Conservation (phyloP, 2,888 invertebrate species). For the Bimastos eiseni region DNA sequence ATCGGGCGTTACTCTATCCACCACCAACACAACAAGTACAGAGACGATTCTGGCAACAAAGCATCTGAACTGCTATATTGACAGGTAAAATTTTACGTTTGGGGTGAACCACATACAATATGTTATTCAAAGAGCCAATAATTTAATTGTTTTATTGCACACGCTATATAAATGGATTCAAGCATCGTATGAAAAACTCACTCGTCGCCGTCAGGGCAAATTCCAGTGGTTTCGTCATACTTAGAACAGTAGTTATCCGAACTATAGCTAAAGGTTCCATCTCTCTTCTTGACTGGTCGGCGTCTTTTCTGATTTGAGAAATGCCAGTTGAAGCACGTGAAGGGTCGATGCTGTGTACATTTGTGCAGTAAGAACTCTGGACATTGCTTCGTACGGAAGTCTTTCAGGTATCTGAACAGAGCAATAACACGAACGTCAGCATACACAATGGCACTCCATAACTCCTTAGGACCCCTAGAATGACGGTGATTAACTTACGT, state of each 20-base stretch:
- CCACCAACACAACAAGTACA: too few species aligned
- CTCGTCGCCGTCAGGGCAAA: slow-evolving; percentile 99
- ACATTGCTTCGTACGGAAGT: slow-evolving; percentile 99
- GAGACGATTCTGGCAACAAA: neutral
- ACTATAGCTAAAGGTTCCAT: slow-evolving; percentile 97
- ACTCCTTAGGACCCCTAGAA: neutral
- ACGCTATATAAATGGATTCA: neutral
- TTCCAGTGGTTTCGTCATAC: slow-evolving; percentile 98
- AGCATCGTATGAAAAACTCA: slow-evolving; percentile 67
- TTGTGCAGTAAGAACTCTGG: slow-evolving; percentile 98
- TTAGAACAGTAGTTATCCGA: slow-evolving; percentile 98
- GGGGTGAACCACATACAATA: neutral
- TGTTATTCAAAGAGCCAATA: neutral
- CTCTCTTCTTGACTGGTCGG: slow-evolving; percentile 88
- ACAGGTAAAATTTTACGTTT: neutral
- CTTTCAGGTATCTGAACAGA: slow-evolving; percentile 87
- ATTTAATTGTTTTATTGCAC: neutral
- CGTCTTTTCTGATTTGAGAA: slow-evolving; percentile 95
- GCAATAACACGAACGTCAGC: neutral
- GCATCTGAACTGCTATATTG: neutral
- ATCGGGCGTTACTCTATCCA: too few species aligned
- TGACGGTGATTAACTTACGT: neutral
- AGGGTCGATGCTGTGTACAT: slow-evolving; percentile 99
- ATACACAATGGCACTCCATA: neutral
- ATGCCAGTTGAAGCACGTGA: slow-evolving; percentile 99